phyloP scores from a whole-genome alignment of 1,140 invertebrate species.

The Sitobion miscanthi region DNA sequence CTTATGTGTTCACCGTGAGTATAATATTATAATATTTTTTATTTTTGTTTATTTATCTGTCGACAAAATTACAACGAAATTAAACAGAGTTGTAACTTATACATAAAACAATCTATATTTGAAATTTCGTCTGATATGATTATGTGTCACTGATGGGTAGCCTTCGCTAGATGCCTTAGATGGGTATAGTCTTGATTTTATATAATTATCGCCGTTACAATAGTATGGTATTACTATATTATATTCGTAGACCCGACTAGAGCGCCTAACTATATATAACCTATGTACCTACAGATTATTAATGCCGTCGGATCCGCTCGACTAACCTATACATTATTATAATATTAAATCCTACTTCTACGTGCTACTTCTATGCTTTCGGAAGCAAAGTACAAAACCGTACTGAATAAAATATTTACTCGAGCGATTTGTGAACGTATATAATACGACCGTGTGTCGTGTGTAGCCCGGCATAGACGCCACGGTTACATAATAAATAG shows the following conservation, averaged over 20 bases:
- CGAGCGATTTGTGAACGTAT: not conserved
- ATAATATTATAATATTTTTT: not conserved
- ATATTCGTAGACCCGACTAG: not conserved
- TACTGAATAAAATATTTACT: constrained; percentile 24
- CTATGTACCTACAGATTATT: not conserved
- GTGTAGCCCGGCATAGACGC: not conserved
- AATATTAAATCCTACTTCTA: not conserved
- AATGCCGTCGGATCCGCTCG: not conserved
- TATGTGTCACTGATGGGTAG: not conserved
- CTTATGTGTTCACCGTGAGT: constrained; percentile 70
- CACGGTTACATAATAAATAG: not conserved
- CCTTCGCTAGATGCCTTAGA: not conserved
- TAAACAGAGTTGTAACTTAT: too few relatives aligned
- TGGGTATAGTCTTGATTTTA: not conserved
- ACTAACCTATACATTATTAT: constrained; percentile 5
- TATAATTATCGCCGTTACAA: not conserved
- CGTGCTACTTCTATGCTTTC: not conserved
- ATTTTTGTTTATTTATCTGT: not conserved
- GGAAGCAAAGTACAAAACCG: not conserved
- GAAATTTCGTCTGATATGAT: not conserved
- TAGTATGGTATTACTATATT: not conserved
- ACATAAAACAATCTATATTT: not conserved
- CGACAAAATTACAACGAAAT: not conserved
- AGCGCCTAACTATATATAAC: not conserved
- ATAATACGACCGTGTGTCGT: not conserved